These are phyloP conservation scores for Microdon myrmicae DNA, from an alignment of 2,888 invertebrate genomes.

Conservation along the genomic window DNA sequence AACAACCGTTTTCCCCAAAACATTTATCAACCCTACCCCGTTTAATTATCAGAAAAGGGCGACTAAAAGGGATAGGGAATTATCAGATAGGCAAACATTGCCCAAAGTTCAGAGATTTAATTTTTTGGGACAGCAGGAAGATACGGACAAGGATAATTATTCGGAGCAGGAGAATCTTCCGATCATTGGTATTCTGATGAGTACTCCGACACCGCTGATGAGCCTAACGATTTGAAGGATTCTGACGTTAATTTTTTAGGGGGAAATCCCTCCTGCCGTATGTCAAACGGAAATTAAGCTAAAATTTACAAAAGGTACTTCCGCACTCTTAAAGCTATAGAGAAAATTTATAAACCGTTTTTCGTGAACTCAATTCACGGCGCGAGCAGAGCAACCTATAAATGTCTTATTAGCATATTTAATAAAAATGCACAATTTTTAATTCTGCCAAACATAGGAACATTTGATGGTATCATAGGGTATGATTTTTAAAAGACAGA, in stretches of 20 bases:
- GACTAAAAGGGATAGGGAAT: too few relatives aligned
- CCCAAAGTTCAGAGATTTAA: constrained; percentile 22
- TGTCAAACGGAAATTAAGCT: too few relatives aligned
- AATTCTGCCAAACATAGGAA: constrained; percentile 24
- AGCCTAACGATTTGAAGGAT: too few relatives aligned
- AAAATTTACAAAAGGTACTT: constrained; percentile 39
- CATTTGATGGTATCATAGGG: constrained; percentile 41
- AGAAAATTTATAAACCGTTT: constrained; percentile 5
- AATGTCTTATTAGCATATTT: constrained; percentile 23
- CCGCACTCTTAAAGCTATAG: constrained; percentile 15
- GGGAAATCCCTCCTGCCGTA: too few relatives aligned
- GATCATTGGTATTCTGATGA: too few relatives aligned
- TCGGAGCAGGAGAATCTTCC: too few relatives aligned
- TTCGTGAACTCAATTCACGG: constrained; percentile 15
- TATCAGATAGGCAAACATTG: constrained; percentile 4
- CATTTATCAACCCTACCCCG: too few relatives aligned
- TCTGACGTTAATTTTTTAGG: too few relatives aligned
- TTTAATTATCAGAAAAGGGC: too few relatives aligned
- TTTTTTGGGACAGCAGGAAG: constrained; percentile 3
- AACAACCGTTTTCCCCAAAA: too few relatives aligned
- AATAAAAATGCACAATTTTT: constrained; percentile 30
- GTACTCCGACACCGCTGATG: too few relatives aligned
- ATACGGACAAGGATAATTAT: too few relatives aligned
- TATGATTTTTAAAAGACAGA: constrained; percentile 34
- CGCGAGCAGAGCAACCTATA: neutral